These are phyloP conservation scores for Papilio xuthus DNA, from an alignment of 1,140 invertebrate genomes.

Conservation along the genomic window DNA sequence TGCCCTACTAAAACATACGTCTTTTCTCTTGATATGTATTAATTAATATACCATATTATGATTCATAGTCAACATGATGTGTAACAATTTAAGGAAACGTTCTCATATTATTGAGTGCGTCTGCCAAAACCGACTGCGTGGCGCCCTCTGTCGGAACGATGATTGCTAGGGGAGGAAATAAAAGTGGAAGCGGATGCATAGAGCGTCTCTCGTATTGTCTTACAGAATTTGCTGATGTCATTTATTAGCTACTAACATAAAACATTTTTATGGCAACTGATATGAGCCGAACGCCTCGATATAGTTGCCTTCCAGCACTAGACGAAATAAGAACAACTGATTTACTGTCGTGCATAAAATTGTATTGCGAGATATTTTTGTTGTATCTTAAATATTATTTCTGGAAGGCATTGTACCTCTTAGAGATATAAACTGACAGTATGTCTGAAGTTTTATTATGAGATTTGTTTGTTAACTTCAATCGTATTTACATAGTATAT, in stretches of 20 bases:
- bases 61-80: conserved; percentile 36
- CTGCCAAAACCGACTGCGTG: conserved; percentile 68
- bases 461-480: not conserved
- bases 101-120: conserved; percentile 65
- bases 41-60: conserved; percentile 15
- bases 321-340: conserved; percentile 65
- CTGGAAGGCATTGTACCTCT: not conserved
- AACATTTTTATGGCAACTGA: conserved; percentile 80
- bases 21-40: not conserved
- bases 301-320: conserved; percentile 62
- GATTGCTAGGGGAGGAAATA: conserved; percentile 69
- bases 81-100: conserved; percentile 66
- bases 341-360: conserved; percentile 74
- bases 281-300: conserved; percentile 63
- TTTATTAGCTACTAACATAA: conserved; percentile 82
- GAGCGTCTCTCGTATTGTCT: conserved; percentile 78
- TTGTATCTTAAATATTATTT: conserved; percentile 37
- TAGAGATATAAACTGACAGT: not conserved
- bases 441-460: not conserved
- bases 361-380: conserved; percentile 56
- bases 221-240: conserved; percentile 80
- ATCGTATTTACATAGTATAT: conserved; percentile 9
- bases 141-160: conserved; percentile 75
- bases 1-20: not conserved
- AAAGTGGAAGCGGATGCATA: conserved; percentile 71